Evolutionary conservation across 2,888 invertebrate species (phyloP).

Genomic region (Nemurella pictetii): DNA sequence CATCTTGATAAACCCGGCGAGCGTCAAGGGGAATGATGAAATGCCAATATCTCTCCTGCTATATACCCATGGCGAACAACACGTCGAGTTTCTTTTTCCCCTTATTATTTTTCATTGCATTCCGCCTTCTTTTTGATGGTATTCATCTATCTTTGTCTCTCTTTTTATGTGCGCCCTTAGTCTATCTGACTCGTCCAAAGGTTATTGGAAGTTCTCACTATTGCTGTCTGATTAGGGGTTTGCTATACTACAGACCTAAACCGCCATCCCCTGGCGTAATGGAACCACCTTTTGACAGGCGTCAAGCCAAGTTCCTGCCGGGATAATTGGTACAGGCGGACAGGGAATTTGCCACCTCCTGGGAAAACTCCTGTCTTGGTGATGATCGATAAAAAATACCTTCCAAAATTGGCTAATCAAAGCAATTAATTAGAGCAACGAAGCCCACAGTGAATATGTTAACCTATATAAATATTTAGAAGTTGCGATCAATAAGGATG

Average conservation of each 20-base stretch:
- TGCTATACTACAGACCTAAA: background rate
- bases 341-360: background rate
- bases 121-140: background rate
- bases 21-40: constrained; percentile 6
- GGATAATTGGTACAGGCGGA: background rate
- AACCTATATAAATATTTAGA: background rate
- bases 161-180: constrained; percentile 9
- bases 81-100: constrained; percentile 3
- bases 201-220: constrained; percentile 22
- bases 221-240: background rate
- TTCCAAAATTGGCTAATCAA: no score
- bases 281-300: constrained; percentile 10
- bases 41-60: constrained; percentile 11
- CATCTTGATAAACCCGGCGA: constrained; percentile 15
- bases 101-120: constrained; percentile 18
- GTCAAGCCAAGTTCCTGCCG: background rate
- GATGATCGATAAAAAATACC: background rate
- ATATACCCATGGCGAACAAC: background rate
- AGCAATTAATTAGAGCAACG: no score
- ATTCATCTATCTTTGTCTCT: constrained; percentile 3
- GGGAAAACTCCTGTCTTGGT: background rate
- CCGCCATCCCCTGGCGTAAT: background rate
- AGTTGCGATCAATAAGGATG: background rate
- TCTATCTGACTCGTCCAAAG: background rate
- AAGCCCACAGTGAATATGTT: background rate